Evolutionary conservation across 2,113 vertebrate species (phyloP).

Genomic region (Axis porcinus): DNA sequence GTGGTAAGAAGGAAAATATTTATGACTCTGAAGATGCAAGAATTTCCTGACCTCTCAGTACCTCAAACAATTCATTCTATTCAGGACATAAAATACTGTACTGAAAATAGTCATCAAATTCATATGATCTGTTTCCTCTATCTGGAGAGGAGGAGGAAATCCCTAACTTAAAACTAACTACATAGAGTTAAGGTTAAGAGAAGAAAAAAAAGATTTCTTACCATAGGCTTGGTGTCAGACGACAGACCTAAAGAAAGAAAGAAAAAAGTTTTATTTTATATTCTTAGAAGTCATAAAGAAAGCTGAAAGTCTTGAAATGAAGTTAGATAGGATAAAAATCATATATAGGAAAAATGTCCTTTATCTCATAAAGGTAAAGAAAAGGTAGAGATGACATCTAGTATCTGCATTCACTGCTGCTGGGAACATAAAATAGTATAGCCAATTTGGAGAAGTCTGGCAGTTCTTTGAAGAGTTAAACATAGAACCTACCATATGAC

Average conservation of each 20-base stretch:
- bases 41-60: conserved; percentile 24
- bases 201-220: conserved; percentile 64
- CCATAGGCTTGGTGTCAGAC: conserved; percentile 78
- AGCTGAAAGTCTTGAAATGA: not conserved
- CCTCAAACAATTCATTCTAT: not conserved
- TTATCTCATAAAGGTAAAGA: not conserved
- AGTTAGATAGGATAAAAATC: not conserved
- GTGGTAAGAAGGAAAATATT: not conserved
- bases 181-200: not conserved
- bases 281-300: not conserved
- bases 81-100: not conserved
- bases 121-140: not conserved
- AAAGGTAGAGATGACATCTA: not conserved
- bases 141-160: not conserved
- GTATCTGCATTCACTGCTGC: not conserved
- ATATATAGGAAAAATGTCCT: not conserved
- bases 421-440: not conserved
- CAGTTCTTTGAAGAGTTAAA: not conserved
- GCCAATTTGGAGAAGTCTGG: not conserved
- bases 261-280: not conserved
- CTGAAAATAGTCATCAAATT: conserved; percentile 15
- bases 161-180: conserved; percentile 17
- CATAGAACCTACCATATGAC: not conserved
- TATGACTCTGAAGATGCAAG: not conserved
- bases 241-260: conserved; percentile 73